These are phyloP conservation scores for Falco rusticolus DNA, from an alignment of 2,797 vertebrate genomes.

Conservation along the genomic window DNA sequence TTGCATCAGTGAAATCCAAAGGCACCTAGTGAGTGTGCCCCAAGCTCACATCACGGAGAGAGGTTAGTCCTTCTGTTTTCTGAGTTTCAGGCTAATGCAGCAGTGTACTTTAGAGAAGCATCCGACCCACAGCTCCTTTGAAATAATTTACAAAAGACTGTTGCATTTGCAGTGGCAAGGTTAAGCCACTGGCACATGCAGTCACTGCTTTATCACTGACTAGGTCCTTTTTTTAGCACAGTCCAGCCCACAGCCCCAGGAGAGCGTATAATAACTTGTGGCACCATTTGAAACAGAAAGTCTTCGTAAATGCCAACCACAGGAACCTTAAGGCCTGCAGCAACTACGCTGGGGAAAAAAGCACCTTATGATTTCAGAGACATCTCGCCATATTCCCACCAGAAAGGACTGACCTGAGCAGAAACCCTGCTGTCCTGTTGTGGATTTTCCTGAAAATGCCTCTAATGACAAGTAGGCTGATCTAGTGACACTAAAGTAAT, in stretches of 20 bases:
- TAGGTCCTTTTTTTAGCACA: neutral
- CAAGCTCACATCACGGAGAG: neutral
- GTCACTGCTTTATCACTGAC: neutral
- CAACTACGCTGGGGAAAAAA: neutral
- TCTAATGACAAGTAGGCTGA: neutral
- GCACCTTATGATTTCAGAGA: neutral
- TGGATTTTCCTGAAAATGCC: neutral
- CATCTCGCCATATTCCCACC: neutral
- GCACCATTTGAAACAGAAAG: neutral
- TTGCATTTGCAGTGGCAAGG: neutral
- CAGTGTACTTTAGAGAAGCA: neutral
- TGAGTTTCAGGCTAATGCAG: neutral
- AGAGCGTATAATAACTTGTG: neutral
- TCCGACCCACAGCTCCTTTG: neutral
- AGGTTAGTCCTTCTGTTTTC: neutral
- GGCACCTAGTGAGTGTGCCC: neutral
- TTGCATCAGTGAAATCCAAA: slow-evolving; percentile 22
- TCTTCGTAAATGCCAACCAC: neutral
- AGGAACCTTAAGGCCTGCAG: neutral
- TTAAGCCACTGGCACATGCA: neutral
- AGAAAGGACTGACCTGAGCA: neutral
- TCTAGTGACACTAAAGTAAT: neutral
- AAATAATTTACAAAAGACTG: neutral
- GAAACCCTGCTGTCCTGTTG: neutral
- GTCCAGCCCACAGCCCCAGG: neutral